Conservation (phyloP, 2,888 invertebrate species). For the Microctonus brassicae region DNA sequence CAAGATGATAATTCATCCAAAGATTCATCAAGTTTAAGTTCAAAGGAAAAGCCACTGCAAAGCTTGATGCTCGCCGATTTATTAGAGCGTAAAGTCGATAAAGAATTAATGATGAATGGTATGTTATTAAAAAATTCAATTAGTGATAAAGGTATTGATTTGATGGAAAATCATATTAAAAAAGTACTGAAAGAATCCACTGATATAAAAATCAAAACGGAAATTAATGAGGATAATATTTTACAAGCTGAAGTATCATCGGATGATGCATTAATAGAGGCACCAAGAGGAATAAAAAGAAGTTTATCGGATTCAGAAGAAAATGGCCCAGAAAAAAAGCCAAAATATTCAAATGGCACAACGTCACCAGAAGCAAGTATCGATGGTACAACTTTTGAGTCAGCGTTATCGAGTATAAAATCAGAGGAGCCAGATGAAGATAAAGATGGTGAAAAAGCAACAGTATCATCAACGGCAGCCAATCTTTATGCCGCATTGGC, state of each 20-base stretch:
- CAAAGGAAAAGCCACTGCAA: slow-evolving; percentile 74
- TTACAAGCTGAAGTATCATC: slow-evolving; percentile 58
- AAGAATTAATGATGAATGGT: slow-evolving; percentile 75
- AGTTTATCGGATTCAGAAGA: slow-evolving; percentile 68
- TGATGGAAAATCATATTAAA: slow-evolving; percentile 75
- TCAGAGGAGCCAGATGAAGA: slow-evolving; percentile 70
- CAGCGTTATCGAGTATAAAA: slow-evolving; percentile 71
- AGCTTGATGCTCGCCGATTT: slow-evolving; percentile 83
- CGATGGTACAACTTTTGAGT: slow-evolving; percentile 68
- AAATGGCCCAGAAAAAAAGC: slow-evolving; percentile 68
- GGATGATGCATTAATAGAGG: slow-evolving; percentile 62
- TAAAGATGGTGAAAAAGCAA: slow-evolving; percentile 72
- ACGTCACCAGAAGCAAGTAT: slow-evolving; percentile 64
- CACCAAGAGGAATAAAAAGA: slow-evolving; percentile 66
- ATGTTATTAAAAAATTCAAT: slow-evolving; percentile 73
- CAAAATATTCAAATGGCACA: slow-evolving; percentile 66
- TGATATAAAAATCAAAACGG: slow-evolving; percentile 56
- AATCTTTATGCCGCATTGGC: slow-evolving; percentile 88
- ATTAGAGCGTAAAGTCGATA: slow-evolving; percentile 82
- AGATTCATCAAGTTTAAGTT: slow-evolving; percentile 65
- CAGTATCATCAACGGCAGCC: slow-evolving; percentile 86
- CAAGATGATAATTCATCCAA: slow-evolving; percentile 74
- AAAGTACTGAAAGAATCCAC: slow-evolving; percentile 68
- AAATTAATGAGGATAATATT: slow-evolving; percentile 58
- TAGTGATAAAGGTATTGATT: slow-evolving; percentile 74